Evolutionary conservation across 2,797 vertebrate species (phyloP), one percentile per base, ranked within the genome.

Genomic region (Neosilurus mollespiculum): DNA sequence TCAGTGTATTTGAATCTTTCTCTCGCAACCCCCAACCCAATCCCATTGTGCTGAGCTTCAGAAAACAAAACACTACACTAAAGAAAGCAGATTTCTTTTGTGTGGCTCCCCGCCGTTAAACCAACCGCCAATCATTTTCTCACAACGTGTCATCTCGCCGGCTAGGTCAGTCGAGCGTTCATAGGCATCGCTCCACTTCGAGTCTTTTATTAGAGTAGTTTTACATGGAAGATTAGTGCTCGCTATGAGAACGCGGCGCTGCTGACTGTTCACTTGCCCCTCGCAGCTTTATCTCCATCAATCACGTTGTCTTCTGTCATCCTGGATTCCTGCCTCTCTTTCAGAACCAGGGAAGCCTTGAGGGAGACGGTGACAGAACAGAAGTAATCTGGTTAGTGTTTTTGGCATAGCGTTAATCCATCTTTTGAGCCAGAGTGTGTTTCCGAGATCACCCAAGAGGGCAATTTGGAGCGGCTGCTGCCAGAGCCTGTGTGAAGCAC

Each of bases 361-460:
- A 53, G 88, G 66, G 71, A 75, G 58, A 43, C 76, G 53, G 82
- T 85, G 85, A 89, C 84, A 87, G 83, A 87, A 89, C 89, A 89
- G 83, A 88, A 87, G 80, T 89, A 86, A 87, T 88, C 89, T 85
- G 81, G 88, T 90, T 89, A 88, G 89, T 83, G 83, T 82, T 88
- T 90, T 88, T 82, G 87, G 84, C 75, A 86, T 85, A 67, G 82
- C 62, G 77, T 84, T 86, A 87, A 89, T 86, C 81, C 82, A 85
- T 88, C 88, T 87, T 88, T 84, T 83, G 75, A 86, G 85, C 82
- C 77, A 81, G 84, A 77, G 83, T 67, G 79, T 20, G 62, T 77
- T 53, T 89, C 85, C 53, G 87, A 64, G 77, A 88, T 88, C 24
- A 81, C 83, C 85, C 86, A 76, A 81, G 84, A 90, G 82, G 86